Conservation (phyloP, 1,140 invertebrate species). For the Bactericera cockerelli region DNA sequence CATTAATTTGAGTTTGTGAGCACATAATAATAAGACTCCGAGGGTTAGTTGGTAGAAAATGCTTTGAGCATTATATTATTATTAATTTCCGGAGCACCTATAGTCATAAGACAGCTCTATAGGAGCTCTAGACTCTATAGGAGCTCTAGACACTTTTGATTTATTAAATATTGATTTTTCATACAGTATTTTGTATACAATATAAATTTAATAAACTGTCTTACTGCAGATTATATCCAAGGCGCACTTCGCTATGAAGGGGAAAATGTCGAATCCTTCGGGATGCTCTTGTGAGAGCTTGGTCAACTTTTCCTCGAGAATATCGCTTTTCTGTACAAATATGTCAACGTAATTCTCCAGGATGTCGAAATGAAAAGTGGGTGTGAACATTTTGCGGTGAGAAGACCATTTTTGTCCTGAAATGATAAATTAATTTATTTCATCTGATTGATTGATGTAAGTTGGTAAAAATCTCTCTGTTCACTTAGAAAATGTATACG, state of each 20-base stretch:
- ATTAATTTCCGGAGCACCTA: too few species aligned
- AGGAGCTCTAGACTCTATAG: too few species aligned
- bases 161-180: too few species aligned
- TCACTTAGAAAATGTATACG: too few species aligned
- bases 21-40: too few species aligned
- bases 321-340: constrained; percentile 41
- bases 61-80: too few species aligned
- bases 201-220: too few species aligned
- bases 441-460: background rate
- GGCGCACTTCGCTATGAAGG: constrained; percentile 44
- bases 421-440: background rate
- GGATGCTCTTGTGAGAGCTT: constrained; percentile 1
- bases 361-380: constrained; percentile 72
- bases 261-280: constrained; percentile 38
- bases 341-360: constrained; percentile 52
- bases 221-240: constrained; percentile 60
- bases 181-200: too few species aligned
- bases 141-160: too few species aligned
- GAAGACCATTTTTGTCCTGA: constrained; percentile 22
- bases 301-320: constrained; percentile 29
- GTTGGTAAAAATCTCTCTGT: background rate
- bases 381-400: constrained; percentile 39
- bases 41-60: too few species aligned
- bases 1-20: too few species aligned
- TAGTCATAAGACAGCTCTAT: too few species aligned